Conservation (phyloP, 1,140 invertebrate species). For the Drosophila arawakana region DNA sequence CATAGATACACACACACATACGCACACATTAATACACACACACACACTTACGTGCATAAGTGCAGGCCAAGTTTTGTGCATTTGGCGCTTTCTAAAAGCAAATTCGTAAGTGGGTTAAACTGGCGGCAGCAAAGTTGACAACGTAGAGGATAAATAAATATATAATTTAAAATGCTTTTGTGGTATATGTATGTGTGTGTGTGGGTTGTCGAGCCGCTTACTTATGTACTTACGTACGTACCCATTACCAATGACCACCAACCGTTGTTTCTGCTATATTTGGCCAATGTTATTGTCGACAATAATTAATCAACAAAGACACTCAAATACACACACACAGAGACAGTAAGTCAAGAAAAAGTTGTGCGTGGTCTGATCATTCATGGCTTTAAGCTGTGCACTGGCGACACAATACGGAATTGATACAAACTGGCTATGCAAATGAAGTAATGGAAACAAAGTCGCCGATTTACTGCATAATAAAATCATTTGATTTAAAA, state of each 20-base stretch:
- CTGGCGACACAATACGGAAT: conserved; percentile 13
- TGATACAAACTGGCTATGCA: conserved; percentile 51
- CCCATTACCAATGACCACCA: conserved; percentile 42
- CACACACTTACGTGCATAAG: background rate
- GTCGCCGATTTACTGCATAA: conserved; percentile 7
- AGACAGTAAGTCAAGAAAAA: conserved; percentile 25
- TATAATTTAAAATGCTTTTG: conserved; percentile 26
- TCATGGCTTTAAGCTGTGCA: background rate
- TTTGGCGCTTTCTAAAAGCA: conserved; percentile 69
- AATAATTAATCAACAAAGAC: conserved; percentile 58
- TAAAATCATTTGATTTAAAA: conserved; percentile 1
- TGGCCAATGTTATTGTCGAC: conserved; percentile 57
- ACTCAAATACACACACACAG: conserved; percentile 3
- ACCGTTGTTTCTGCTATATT: conserved; percentile 56
- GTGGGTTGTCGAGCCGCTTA: conserved; percentile 49
- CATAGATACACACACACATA: conserved; percentile 14
- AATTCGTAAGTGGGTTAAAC: conserved; percentile 69
- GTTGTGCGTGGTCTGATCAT: conserved; percentile 59
- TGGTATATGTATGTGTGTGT: conserved; percentile 26
- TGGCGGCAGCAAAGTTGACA: conserved; percentile 58
- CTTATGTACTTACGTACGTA: conserved; percentile 26
- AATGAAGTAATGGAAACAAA: conserved; percentile 32
- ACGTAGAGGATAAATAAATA: too few relatives aligned
- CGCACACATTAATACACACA: background rate
- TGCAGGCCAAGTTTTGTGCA: conserved; percentile 44